Percentiles rank a stretch among this genome's conserved stretches.
phyloP scores from a whole-genome alignment of 2,888 invertebrate species.

The Gastrophysa polygoni region DNA sequence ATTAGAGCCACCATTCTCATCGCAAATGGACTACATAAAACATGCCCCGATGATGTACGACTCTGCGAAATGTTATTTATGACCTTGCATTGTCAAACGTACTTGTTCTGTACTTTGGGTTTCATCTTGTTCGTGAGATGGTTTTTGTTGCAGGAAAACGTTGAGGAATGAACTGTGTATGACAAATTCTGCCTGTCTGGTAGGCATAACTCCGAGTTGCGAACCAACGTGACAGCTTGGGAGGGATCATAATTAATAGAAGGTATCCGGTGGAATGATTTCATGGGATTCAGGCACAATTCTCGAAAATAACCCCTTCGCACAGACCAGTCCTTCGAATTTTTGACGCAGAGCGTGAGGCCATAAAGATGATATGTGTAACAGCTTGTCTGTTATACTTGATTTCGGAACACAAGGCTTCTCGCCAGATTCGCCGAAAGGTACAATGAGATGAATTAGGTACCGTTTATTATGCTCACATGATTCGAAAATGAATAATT shows the following conservation, averaged over 20 bases:
- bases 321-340: no score
- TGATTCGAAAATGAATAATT: no score
- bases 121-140: slow-evolving; percentile 8
- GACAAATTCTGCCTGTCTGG: not conserved
- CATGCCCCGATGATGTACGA: slow-evolving; percentile 29
- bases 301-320: no score
- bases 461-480: no score
- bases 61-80: slow-evolving; percentile 27
- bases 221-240: not conserved
- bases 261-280: not conserved
- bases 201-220: not conserved
- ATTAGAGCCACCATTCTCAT: slow-evolving; percentile 30
- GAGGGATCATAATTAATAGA: not conserved
- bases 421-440: no score
- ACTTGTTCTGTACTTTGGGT: slow-evolving; percentile 16
- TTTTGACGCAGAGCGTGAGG: no score
- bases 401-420: no score
- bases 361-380: no score
- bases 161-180: slow-evolving; percentile 1
- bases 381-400: no score
- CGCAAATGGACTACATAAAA: slow-evolving; percentile 33
- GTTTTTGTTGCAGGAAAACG: not conserved
- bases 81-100: slow-evolving; percentile 27
- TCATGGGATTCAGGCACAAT: no score
- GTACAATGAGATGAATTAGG: no score